Evolutionary conservation across 2,888 invertebrate species (phyloP).

Genomic region (Eretmocerus hayati): DNA sequence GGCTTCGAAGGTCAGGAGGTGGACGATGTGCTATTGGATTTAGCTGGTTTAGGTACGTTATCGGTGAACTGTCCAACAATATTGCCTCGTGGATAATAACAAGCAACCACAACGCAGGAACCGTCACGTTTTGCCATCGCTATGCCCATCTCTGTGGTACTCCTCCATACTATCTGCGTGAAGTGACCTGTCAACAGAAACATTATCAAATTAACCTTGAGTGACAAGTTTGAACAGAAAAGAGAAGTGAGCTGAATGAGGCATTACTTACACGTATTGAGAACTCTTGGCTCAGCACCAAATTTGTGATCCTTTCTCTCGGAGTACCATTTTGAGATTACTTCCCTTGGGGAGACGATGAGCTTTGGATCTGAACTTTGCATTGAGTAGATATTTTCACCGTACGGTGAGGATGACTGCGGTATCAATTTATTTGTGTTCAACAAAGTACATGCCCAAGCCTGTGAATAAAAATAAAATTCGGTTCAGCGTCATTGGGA

Average conservation of each 20-base stretch:
- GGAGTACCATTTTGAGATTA: conserved; percentile 70
- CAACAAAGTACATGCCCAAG: conserved; percentile 42
- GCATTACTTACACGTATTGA: conserved; percentile 56
- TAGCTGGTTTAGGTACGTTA: conserved; percentile 42
- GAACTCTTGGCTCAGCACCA: conserved; percentile 58
- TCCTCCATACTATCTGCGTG: conserved; percentile 80
- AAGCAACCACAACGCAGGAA: conserved; percentile 55
- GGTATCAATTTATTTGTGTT: conserved; percentile 43
- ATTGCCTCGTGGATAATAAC: conserved; percentile 60
- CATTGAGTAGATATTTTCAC: conserved; percentile 66
- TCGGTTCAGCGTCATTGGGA: background rate
- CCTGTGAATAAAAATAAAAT: conserved; percentile 28
- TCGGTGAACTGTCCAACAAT: conserved; percentile 49
- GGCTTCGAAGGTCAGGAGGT: conserved; percentile 5
- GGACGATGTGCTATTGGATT: too few species aligned
- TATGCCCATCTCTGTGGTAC: conserved; percentile 65
- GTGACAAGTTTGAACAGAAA: too few species aligned
- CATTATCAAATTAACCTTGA: too few species aligned
- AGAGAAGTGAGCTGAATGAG: background rate
- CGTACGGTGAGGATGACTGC: conserved; percentile 44
- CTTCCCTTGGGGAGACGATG: conserved; percentile 61
- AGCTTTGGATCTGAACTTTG: conserved; percentile 61
- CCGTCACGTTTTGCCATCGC: conserved; percentile 61
- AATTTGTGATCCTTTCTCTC: conserved; percentile 66
- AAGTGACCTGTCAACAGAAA: conserved; percentile 43